These are phyloP conservation scores for Linnaemya tessellans DNA, from an alignment of 2,888 invertebrate genomes.

Conservation along the genomic window DNA sequence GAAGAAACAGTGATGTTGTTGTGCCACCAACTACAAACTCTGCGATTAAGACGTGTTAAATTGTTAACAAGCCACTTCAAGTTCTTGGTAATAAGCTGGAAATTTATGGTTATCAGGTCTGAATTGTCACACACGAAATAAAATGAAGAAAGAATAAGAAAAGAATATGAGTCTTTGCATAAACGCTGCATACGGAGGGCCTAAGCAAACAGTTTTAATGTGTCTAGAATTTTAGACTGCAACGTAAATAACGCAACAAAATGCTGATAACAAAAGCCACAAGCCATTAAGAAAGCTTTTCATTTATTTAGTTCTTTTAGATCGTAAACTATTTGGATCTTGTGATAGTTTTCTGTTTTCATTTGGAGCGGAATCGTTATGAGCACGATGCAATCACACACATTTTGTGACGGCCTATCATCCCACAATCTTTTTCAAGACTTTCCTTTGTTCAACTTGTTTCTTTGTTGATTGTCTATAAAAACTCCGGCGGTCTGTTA, in stretches of 20 bases:
- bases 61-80: slow-evolving; percentile 83
- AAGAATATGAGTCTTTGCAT: slow-evolving; percentile 41
- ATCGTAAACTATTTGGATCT: neutral
- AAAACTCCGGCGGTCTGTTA: slow-evolving; percentile 31
- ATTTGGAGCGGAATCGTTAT: slow-evolving; percentile 10
- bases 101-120: slow-evolving; percentile 79
- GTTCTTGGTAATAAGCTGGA: slow-evolving; percentile 82
- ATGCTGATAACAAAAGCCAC: slow-evolving; percentile 55
- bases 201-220: slow-evolving; percentile 1
- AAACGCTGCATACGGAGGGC: neutral
- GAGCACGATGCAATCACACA: neutral
- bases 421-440: slow-evolving; percentile 51
- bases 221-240: slow-evolving; percentile 52
- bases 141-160: neutral
- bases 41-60: slow-evolving; percentile 84
- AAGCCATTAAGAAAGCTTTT: slow-evolving; percentile 72
- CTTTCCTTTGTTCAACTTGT: slow-evolving; percentile 42
- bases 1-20: slow-evolving; percentile 36
- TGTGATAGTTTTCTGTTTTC: slow-evolving; percentile 6
- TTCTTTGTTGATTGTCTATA: slow-evolving; percentile 11
- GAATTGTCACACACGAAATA: slow-evolving; percentile 58
- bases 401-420: slow-evolving; percentile 32
- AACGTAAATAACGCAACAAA: slow-evolving; percentile 49
- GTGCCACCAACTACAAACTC: slow-evolving; percentile 80
- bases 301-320: slow-evolving; percentile 61